Evolutionary conservation across 2,888 invertebrate species (phyloP), one percentile per base, ranked within the genome.

Genomic region (Entomobrya multifasciata): DNA sequence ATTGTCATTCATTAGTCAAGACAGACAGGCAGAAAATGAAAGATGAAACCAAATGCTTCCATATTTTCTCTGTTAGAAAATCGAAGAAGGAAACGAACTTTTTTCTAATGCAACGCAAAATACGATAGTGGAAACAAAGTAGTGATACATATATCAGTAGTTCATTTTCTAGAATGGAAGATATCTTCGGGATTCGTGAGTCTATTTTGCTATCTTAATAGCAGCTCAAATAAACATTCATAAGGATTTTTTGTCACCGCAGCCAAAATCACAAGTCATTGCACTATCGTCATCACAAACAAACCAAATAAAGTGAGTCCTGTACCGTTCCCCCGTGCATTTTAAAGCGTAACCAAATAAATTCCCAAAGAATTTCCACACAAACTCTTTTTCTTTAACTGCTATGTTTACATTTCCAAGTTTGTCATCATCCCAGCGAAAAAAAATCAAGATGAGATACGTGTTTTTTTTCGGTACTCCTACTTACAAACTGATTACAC

Each of bases 241-340:
- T 36, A 41, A 65, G 20, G 17, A 65, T 65, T 57, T 57, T 65
- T 36, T 65, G 17, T 36, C 25, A 41, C 17, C 36, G 65, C 36
- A 65, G 65, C 65, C 65, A 65, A 65, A 65, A 65, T 17, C 36
- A 65, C 65, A 65, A 65, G 65, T 65, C 65, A 65, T 65, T 65
- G 65, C 65, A 65, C 65, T 41, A 65, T 17, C 57, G 10, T 15
- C 65, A 17, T 41, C n/a, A 15, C 65, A 65, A n/a, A n/a, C 41
- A 30, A 36, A 36, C 65, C 36, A 41, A 65, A 65, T 65, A 30
- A 65, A 65, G 41, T n/a, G n/a, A n/a, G n/a, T n/a, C n/a, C n/a
- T n/a, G n/a, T n/a, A n/a, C n/a, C n/a, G n/a, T n/a, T n/a, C 36
- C 41, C 36, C 30, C 25, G 25, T 65, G 65, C 65, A 65, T 65